Evolutionary conservation across 2,797 vertebrate species (phyloP), one percentile per base, ranked within the genome.

Genomic region (Psittacula derbiana): DNA sequence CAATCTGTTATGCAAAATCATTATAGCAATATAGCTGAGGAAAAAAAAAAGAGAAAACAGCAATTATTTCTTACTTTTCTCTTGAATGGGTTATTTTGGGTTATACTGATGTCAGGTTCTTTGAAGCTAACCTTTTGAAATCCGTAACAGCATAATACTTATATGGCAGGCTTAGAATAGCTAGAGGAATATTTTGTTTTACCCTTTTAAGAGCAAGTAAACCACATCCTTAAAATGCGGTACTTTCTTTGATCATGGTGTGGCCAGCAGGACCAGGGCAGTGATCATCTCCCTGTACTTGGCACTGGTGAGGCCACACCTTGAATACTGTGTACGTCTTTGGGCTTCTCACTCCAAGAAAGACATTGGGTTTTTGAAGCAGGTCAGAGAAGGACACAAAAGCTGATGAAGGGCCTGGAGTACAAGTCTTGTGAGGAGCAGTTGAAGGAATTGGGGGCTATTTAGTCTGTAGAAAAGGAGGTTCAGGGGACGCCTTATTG

Each of bases 1-100:
- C 98, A 98, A 99, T 99, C 99, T 99, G 99, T 99, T 99, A 99
- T 99, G 99, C 99, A 98, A 98, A 99, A 99, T 98, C 98, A 98
- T 98, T 99, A 99, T 98, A 99, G 99, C 98, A 98, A 98, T 98
- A 99, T 98, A 98, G 99, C 98, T 97, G 97, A 98, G 98, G 98
- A 98, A 97, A 98, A 88, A 96, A 96, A 97, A 97, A 96, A 97
- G 98, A 99, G 99, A 99, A 99, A 99, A 99, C 98, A 99, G 99
- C 99, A 99, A 99, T 99, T 99, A 99, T 99, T 99, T 99, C 98
- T 99, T 99, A 99, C 99, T 99, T 99, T 99, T 99, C 98, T 98
- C 98, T 98, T 98, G 98, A 98, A 98, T 98, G 98, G 98, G 98
- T 99, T 99, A 99, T 99, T 99, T 99, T 98, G 99, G 98, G 98